A percentile compares a stretch with the other conserved stretches of the same genome.
Conservation (phyloP, 2,797 vertebrate genomes). For the Thripadectes ignobilis region DNA sequence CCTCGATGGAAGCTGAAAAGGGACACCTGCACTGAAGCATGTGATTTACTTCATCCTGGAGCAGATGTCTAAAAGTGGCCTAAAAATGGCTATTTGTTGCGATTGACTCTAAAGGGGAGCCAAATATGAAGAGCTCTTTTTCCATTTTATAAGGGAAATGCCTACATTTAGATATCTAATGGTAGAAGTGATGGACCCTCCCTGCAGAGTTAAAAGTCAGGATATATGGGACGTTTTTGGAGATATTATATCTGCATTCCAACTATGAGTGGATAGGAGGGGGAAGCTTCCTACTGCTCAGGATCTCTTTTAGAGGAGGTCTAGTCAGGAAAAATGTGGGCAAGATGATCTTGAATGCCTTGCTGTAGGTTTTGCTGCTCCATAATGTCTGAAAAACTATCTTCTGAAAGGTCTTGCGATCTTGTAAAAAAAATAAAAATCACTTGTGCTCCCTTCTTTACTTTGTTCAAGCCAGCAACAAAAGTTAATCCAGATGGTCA, state of each 20-base stretch:
- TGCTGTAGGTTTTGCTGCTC: neutral
- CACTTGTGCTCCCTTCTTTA: neutral
- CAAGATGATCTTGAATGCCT: neutral
- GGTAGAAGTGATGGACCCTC: neutral
- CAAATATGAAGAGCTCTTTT: neutral
- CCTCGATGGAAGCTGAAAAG: neutral
- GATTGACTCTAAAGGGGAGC: neutral
- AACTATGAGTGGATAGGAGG: neutral
- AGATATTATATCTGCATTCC: neutral
- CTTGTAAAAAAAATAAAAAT: neutral
- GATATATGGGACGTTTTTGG: neutral
- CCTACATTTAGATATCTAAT: neutral
- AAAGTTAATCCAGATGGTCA: neutral
- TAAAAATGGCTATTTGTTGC: neutral
- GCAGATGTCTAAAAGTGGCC: neutral
- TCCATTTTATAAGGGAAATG: neutral
- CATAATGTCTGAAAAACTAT: neutral
- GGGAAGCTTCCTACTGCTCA: neutral
- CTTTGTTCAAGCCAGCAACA: neutral
- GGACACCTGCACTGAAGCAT: neutral
- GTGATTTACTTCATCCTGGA: neutral
- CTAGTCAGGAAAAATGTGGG: neutral
- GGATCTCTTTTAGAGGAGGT: neutral
- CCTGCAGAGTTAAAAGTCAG: neutral
- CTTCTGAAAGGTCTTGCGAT: neutral